Evolutionary conservation across 2,113 vertebrate species (phyloP).

Genomic region (Ceyx margarethae): DNA sequence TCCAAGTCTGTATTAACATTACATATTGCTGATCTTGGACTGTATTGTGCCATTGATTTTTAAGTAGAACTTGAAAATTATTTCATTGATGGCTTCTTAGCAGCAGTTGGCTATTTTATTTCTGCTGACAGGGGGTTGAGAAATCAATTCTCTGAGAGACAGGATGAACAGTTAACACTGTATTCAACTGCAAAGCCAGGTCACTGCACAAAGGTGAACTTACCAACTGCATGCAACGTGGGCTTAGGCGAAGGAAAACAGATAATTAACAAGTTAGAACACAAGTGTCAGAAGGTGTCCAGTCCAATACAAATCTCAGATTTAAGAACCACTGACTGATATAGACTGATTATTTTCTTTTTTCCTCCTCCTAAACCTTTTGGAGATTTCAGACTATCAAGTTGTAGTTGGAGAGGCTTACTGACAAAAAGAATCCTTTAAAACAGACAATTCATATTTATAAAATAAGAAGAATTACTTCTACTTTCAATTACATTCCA

Average conservation of each 20-base stretch:
- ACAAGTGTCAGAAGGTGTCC: neutral
- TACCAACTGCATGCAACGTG: neutral
- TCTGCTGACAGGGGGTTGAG: neutral
- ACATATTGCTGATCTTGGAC: neutral
- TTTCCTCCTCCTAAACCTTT: neutral
- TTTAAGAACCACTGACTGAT: neutral
- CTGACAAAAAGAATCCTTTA: neutral
- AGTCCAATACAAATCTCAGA: neutral
- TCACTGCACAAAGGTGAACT: constrained; percentile 27
- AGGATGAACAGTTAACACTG: constrained; percentile 1
- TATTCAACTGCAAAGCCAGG: constrained; percentile 28
- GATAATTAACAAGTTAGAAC: neutral
- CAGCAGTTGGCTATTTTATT: constrained; percentile 31
- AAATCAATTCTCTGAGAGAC: constrained; percentile 45
- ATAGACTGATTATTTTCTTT: neutral
- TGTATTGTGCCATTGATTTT: constrained; percentile 15
- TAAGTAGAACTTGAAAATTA: constrained; percentile 34
- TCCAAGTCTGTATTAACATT: neutral
- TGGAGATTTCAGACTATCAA: neutral
- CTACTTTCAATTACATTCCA: neutral
- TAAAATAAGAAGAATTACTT: neutral
- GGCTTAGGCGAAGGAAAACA: neutral
- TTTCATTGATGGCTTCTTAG: constrained; percentile 32
- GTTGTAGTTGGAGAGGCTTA: neutral
- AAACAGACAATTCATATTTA: neutral